phyloP scores from a whole-genome alignment of 2,113 vertebrate species.

The Junco hyemalis region DNA sequence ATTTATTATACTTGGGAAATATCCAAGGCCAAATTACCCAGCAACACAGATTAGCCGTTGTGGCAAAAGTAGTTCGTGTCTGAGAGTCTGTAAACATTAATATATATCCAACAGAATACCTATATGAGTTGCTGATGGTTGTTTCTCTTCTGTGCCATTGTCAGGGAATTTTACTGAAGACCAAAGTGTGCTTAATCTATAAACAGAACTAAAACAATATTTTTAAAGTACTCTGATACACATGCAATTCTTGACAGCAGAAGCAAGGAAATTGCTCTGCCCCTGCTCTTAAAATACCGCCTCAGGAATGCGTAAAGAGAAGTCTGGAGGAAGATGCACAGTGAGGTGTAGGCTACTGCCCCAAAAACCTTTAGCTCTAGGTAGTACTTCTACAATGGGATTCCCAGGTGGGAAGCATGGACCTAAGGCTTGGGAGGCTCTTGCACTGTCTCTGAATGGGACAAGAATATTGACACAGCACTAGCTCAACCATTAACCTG shows the following conservation, averaged over 20 bases:
- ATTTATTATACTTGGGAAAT: not conserved
- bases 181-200: not conserved
- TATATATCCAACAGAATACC: not conserved
- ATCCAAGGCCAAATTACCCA: not conserved
- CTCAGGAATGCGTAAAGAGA: not conserved
- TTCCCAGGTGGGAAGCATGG: not conserved
- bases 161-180: not conserved
- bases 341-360: not conserved
- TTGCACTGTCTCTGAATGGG: not conserved
- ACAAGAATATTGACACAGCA: not conserved
- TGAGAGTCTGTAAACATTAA: not conserved
- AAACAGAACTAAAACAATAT: not conserved
- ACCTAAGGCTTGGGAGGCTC: not conserved
- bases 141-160: not conserved
- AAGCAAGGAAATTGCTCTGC: not conserved
- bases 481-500: not conserved
- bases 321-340: not conserved
- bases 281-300: not conserved
- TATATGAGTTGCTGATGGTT: rapidly evolving
- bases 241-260: not conserved
- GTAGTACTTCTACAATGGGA: not conserved
- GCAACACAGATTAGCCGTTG: not conserved
- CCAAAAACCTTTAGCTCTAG: not conserved
- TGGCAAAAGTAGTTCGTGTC: not conserved
- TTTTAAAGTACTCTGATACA: not conserved